A percentile compares a stretch with the other conserved stretches of the same genome.
phyloP scores from a whole-genome alignment of 2,113 vertebrate genomes.

The Aldabrachelys gigantea region DNA sequence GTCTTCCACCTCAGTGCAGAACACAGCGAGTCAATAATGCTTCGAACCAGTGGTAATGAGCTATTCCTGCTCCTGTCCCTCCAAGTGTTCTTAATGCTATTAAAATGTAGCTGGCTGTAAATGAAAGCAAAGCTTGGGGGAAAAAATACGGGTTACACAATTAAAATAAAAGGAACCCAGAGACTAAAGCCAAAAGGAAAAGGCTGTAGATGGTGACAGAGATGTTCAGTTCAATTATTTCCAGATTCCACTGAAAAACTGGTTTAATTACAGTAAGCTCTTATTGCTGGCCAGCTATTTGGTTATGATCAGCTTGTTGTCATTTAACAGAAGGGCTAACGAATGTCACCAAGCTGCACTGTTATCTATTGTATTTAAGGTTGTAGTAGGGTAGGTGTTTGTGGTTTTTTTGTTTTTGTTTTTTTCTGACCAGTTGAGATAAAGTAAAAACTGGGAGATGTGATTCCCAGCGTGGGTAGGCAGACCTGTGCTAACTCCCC shows the following conservation, averaged over 20 bases:
- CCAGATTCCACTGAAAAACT: neutral
- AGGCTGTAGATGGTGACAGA: neutral
- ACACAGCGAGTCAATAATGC: neutral
- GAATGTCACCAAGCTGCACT: neutral
- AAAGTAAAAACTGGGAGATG: neutral
- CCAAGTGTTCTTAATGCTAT: slow-evolving; percentile 11
- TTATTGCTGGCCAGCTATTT: neutral
- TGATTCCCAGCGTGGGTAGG: too few species aligned
- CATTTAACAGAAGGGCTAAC: neutral
- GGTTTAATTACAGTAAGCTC: neutral
- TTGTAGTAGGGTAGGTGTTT: neutral
- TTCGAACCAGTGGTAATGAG: slow-evolving; percentile 41
- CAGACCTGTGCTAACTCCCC: too few species aligned
- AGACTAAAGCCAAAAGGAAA: slow-evolving; percentile 15
- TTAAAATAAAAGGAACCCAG: slow-evolving; percentile 14
- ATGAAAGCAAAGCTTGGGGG: slow-evolving; percentile 38
- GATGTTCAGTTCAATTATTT: slow-evolving; percentile 18
- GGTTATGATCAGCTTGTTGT: slow-evolving; percentile 4
- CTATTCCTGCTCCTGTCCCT: slow-evolving; percentile 7
- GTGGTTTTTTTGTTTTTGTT: neutral
- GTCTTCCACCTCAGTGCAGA: slow-evolving; percentile 2
- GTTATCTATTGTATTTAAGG: neutral
- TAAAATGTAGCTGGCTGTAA: slow-evolving; percentile 45
- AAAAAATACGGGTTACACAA: neutral
- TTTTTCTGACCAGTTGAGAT: neutral